Percentiles rank a stretch among this genome's conserved stretches.
phyloP scores from a whole-genome alignment of 2,797 vertebrate species.

The Aythya fuligula region DNA sequence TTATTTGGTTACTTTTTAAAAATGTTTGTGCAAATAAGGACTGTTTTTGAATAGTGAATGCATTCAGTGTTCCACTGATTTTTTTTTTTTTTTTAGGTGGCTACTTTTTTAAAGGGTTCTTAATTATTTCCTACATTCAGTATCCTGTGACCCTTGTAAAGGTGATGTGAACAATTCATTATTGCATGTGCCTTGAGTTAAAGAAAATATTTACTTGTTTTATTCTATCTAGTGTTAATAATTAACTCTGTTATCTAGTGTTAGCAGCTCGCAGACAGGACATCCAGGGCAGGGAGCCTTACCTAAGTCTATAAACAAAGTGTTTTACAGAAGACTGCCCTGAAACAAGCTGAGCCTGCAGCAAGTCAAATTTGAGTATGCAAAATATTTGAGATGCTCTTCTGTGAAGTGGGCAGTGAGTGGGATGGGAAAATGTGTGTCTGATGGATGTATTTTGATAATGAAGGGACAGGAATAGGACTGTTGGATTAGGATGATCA shows the following conservation, averaged over 20 bases:
- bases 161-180: background rate
- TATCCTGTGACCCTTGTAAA: background rate
- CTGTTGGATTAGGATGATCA: background rate
- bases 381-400: background rate
- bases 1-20: background rate
- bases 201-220: background rate
- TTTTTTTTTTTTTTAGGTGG: no score
- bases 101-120: background rate
- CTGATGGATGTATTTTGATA: background rate
- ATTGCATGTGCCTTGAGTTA: background rate
- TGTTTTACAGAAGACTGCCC: background rate
- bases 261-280: background rate
- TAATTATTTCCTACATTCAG: background rate
- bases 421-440: background rate
- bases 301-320: background rate
- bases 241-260: background rate
- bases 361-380: background rate
- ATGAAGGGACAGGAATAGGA: background rate
- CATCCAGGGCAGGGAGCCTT: background rate
- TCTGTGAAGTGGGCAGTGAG: background rate
- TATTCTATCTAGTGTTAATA: background rate
- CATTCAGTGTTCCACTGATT: background rate
- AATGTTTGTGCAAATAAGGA: background rate
- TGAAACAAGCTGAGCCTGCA: background rate
- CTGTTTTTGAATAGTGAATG: background rate